Conservation (phyloP, 2,797 vertebrate species). For the Chrosomus eos region DNA sequence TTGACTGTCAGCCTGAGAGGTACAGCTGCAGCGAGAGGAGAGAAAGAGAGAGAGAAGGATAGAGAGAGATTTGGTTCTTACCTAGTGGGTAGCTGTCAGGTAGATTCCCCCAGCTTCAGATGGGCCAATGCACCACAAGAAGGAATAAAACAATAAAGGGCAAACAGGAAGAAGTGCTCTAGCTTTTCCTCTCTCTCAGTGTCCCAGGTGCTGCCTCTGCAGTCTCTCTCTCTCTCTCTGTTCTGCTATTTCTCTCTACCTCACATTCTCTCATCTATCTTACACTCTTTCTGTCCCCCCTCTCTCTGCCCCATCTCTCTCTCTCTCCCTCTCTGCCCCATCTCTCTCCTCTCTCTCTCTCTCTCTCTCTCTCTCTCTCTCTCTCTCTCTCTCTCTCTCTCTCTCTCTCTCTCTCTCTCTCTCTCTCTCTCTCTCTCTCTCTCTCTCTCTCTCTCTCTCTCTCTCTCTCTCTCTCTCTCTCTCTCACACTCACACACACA, state of each 20-base stretch:
- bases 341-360: conserved; percentile 42
- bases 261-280: conserved; percentile 43
- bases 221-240: conserved; percentile 66
- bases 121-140: conserved; percentile 72
- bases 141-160: conserved; percentile 65
- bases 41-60: conserved; percentile 41
- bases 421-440: conserved; percentile 26
- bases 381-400: conserved; percentile 44
- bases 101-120: conserved; percentile 63
- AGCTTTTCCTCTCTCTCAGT: conserved; percentile 64
- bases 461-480: conserved; percentile 39
- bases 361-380: conserved; percentile 28
- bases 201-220: conserved; percentile 79
- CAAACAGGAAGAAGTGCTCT: conserved; percentile 59
- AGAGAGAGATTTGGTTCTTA: conserved; percentile 70
- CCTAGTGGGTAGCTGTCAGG: conserved; percentile 72
- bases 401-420: conserved; percentile 33
- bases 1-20: conserved; percentile 75
- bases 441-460: conserved; percentile 37
- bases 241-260: conserved; percentile 44
- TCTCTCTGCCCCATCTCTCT: conserved; percentile 38
- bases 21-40: conserved; percentile 66
- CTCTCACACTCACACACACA: not conserved
- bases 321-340: conserved; percentile 23
- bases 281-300: conserved; percentile 34